A percentile compares a stretch with the other conserved stretches of the same genome.
Evolutionary conservation across 2,888 invertebrate species (phyloP).

Genomic region (Chloroclystis v-ata): DNA sequence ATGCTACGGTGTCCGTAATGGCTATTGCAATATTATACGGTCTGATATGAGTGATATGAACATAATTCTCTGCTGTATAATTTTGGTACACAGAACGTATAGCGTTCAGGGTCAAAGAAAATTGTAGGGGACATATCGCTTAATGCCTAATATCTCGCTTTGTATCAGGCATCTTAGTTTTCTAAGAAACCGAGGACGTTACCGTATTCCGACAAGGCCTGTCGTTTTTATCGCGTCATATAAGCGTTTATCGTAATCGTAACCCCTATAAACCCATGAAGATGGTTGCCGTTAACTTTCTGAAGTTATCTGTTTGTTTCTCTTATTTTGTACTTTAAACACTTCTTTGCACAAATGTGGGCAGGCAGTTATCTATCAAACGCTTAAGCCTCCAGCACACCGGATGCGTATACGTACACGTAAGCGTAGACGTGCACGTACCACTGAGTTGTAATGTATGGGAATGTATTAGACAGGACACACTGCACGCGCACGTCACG

Average conservation of each 20-base stretch:
- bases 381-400: slow-evolving; percentile 17
- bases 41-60: slow-evolving; percentile 69
- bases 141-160: slow-evolving; percentile 55
- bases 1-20: slow-evolving; percentile 71
- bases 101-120: slow-evolving; percentile 66
- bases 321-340: slow-evolving; percentile 11
- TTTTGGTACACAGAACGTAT: slow-evolving; percentile 63
- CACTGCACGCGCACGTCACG: too few species aligned
- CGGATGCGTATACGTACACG: too few species aligned
- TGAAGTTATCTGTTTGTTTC: slow-evolving; percentile 21
- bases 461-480: too few species aligned
- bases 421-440: too few species aligned
- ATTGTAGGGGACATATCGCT: slow-evolving; percentile 52
- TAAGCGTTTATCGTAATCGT: slow-evolving; percentile 41
- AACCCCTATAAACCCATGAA: slow-evolving; percentile 35
- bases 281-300: slow-evolving; percentile 37
- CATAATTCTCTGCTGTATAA: slow-evolving; percentile 65
- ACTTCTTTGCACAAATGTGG: slow-evolving; percentile 5
- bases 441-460: too few species aligned
- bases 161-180: slow-evolving; percentile 59
- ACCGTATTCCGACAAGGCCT: slow-evolving; percentile 36
- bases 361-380: slow-evolving; percentile 5
- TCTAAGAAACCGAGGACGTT: slow-evolving; percentile 55
- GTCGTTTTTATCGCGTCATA: slow-evolving; percentile 38
- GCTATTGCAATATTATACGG: slow-evolving; percentile 74